Conservation (phyloP, 2,888 invertebrate genomes). For the Scelioninae gen. 1 region DNA sequence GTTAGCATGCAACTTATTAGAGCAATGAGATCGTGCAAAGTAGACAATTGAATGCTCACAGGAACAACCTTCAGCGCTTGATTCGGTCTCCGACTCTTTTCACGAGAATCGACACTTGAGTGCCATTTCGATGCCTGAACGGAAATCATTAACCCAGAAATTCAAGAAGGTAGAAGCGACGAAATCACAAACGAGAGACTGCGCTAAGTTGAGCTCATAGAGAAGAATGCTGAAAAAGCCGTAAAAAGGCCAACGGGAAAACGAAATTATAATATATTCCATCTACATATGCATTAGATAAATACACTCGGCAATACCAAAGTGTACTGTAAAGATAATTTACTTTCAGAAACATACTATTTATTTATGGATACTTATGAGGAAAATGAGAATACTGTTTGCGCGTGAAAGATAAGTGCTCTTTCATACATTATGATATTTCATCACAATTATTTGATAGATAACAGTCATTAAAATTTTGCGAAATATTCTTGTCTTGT, state of each 20-base stretch:
- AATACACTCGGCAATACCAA: constrained; percentile 12
- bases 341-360: constrained; percentile 24
- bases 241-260: constrained; percentile 53
- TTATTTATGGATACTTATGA: constrained; percentile 18
- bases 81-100: constrained; percentile 61
- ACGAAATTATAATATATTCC: constrained; percentile 58
- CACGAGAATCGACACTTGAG: constrained; percentile 73
- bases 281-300: constrained; percentile 50
- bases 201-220: constrained; percentile 26
- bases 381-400: neutral
- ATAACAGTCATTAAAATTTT: too few relatives aligned
- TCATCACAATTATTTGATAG: too few relatives aligned
- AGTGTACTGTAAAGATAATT: constrained; percentile 26
- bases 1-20: constrained; percentile 41
- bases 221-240: constrained; percentile 43
- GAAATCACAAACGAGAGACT: constrained; percentile 59
- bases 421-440: neutral
- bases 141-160: constrained; percentile 78
- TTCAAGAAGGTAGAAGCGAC: constrained; percentile 66
- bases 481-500: too few relatives aligned
- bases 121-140: constrained; percentile 73
- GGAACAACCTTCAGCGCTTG: constrained; percentile 43
- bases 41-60: constrained; percentile 52
- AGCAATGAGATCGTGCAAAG: constrained; percentile 31
- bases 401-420: constrained; percentile 11